Conservation (phyloP, 2,113 vertebrate species). For the Gobiocypris rarus region DNA sequence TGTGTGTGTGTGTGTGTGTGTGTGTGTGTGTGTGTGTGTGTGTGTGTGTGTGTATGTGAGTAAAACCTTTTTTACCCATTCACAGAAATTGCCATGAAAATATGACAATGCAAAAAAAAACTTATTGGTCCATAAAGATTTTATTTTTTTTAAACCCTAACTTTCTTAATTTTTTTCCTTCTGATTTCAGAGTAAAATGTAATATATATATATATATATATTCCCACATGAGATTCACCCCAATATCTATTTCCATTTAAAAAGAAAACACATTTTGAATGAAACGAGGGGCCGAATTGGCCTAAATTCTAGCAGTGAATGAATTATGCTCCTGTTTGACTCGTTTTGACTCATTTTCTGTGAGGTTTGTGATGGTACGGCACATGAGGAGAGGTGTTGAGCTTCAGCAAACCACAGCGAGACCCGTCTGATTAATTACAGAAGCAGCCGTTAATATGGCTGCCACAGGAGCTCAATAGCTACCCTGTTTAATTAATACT, state of each 20-base stretch:
- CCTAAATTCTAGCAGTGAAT: background rate
- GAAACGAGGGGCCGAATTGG: background rate
- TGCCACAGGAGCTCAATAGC: conserved; percentile 63
- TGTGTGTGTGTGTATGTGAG: too few species aligned
- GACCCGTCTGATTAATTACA: conserved; percentile 64
- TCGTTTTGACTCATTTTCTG: background rate
- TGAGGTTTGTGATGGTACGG: background rate
- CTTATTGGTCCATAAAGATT: background rate
- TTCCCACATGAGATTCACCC: background rate
- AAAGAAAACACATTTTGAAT: background rate
- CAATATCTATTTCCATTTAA: background rate
- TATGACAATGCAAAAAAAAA: background rate
- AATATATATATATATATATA: too few species aligned
- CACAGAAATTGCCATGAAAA: background rate
- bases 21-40: too few species aligned
- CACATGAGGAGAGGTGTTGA: conserved; percentile 42
- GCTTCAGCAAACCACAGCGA: conserved; percentile 27
- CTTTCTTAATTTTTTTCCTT: too few species aligned
- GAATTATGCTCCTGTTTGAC: background rate
- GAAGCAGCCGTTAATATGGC: conserved; percentile 59
- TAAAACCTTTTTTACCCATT: background rate
- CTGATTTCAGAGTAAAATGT: too few species aligned
- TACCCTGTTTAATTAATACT: conserved; percentile 69
- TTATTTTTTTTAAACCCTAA: too few species aligned
- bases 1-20: too few species aligned